These are phyloP conservation scores for Silurus asotus DNA, from an alignment of 2,113 vertebrate species.

Conservation along the genomic window DNA sequence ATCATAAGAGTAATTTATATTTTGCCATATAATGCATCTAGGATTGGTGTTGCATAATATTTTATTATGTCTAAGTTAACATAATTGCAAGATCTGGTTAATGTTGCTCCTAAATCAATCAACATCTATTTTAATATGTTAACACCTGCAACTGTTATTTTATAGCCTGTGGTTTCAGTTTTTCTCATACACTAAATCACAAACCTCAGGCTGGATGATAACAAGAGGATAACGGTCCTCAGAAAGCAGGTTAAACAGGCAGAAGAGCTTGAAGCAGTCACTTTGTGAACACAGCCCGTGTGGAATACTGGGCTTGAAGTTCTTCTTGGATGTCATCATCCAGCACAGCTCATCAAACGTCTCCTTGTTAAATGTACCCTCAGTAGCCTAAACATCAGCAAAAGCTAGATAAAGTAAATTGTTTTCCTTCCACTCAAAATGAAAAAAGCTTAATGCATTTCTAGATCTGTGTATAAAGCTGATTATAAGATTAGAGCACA, in stretches of 20 bases:
- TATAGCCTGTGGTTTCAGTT: neutral
- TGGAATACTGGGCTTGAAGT: slow-evolving; percentile 59
- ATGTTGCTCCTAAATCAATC: neutral
- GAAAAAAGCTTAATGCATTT: neutral
- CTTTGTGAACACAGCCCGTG: slow-evolving; percentile 62
- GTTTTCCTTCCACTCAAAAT: slow-evolving; percentile 11
- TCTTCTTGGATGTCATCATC: slow-evolving; percentile 80
- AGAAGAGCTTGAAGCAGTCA: slow-evolving; percentile 78
- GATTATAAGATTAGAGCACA: neutral
- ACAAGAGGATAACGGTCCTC: slow-evolving; percentile 78
- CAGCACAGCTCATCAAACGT: slow-evolving; percentile 79
- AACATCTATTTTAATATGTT: neutral
- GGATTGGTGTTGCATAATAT: neutral
- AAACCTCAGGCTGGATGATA: slow-evolving; percentile 77
- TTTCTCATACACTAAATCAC: neutral
- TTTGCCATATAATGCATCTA: neutral
- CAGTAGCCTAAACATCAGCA: slow-evolving; percentile 66
- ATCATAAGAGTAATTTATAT: neutral
- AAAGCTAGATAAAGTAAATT: neutral
- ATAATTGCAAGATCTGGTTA: neutral
- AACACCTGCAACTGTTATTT: neutral
- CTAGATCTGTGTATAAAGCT: neutral
- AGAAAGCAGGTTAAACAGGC: slow-evolving; percentile 79
- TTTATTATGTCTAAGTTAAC: neutral
- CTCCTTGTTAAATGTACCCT: slow-evolving; percentile 77